A percentile compares a stretch with the other conserved stretches of the same genome.
Conservation (phyloP, 2,888 invertebrate genomes). For the Eupithecia tripunctaria region DNA sequence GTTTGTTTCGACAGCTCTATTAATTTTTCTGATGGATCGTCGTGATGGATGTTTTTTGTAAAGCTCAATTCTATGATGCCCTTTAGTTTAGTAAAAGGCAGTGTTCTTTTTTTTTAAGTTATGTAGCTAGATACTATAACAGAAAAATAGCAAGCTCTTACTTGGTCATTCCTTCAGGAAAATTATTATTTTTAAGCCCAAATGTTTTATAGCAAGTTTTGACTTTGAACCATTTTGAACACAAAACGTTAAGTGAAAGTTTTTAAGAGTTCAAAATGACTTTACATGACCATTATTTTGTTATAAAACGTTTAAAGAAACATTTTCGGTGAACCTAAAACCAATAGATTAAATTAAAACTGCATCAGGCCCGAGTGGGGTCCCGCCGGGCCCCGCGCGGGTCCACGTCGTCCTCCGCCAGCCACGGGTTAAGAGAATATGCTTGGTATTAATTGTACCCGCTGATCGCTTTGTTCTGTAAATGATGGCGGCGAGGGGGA, state of each 20-base stretch:
- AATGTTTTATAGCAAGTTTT: not conserved
- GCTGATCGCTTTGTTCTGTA: constrained; percentile 23
- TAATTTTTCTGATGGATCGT: constrained; percentile 23
- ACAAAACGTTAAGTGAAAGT: not conserved
- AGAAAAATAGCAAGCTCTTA: too few relatives aligned
- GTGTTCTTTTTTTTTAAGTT: not conserved
- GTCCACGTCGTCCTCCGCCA: constrained; percentile 29
- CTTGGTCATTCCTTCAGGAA: not conserved
- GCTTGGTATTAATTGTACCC: constrained; percentile 34
- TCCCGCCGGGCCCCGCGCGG: constrained; percentile 9
- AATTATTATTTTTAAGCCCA: too few relatives aligned
- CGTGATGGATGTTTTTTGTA: not conserved
- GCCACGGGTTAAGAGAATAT: constrained; percentile 45
- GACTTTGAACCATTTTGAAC: not conserved
- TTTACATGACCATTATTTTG: too few relatives aligned
- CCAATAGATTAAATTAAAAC: not conserved
- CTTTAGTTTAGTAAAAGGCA: not conserved
- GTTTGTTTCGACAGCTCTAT: constrained; percentile 23
- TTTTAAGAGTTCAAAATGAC: too few relatives aligned
- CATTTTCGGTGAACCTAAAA: not conserved
- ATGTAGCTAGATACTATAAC: too few relatives aligned
- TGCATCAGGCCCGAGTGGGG: constrained; percentile 25
- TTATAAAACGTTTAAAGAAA: not conserved
- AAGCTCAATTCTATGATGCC: not conserved
- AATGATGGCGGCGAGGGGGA: constrained; percentile 18